A percentile compares a stretch with the other conserved stretches of the same genome.
Evolutionary conservation across 2,888 invertebrate genomes (phyloP).

Genomic region (Luperina testacea): DNA sequence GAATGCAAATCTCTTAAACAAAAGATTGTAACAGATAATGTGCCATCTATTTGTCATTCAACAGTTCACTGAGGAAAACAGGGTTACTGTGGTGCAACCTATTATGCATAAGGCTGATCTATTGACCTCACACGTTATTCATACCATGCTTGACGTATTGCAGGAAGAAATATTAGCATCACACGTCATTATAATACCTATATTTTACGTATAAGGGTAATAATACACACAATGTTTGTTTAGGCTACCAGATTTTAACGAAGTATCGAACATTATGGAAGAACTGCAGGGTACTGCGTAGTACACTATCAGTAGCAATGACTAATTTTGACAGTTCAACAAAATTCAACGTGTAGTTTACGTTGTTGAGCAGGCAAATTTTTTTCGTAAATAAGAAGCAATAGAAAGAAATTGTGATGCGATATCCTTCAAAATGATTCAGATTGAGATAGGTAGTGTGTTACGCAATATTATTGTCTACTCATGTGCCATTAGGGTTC

Average conservation of each 20-base stretch:
- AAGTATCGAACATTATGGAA: not conserved
- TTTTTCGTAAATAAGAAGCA: not conserved
- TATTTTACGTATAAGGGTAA: not conserved
- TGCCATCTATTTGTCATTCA: conserved; percentile 13
- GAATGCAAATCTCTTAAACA: not conserved
- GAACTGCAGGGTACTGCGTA: not conserved
- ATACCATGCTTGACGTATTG: conserved; percentile 14
- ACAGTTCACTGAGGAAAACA: conserved; percentile 26
- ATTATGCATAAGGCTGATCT: conserved; percentile 31
- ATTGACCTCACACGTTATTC: conserved; percentile 42
- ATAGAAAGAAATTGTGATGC: not conserved
- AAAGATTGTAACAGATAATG: not conserved
- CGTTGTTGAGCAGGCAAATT: not conserved
- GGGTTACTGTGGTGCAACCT: conserved; percentile 13
- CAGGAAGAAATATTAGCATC: conserved; percentile 29
- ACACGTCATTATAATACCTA: conserved; percentile 23
- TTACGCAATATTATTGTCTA: not conserved
- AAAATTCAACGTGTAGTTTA: not conserved
- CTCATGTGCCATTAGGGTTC: no score
- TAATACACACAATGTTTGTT: not conserved
- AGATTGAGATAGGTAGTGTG: not conserved
- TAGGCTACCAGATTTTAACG: not conserved
- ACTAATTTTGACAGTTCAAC: not conserved
- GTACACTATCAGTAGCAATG: no score
- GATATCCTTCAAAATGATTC: not conserved